A percentile compares a stretch with the other conserved stretches of the same genome.
phyloP scores from a whole-genome alignment of 1,140 invertebrate species.

The Bombus cullumanus region DNA sequence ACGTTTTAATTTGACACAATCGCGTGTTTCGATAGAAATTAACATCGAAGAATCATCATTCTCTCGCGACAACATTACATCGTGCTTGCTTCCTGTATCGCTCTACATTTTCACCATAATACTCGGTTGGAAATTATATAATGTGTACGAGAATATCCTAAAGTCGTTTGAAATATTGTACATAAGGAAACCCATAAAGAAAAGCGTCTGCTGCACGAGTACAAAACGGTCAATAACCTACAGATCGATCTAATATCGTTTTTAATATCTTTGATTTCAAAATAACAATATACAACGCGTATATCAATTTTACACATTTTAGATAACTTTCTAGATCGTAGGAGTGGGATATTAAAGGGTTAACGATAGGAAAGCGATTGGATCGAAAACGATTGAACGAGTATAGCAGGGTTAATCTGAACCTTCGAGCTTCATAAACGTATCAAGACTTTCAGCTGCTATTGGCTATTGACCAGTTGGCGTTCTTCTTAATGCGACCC shows the following conservation, averaged over 20 bases:
- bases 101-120: no score
- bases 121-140: no score
- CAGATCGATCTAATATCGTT: neutral
- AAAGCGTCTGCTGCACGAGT: neutral
- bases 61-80: no score
- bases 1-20: no score
- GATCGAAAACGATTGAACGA: neutral
- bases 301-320: neutral
- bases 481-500: neutral
- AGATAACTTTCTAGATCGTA: neutral
- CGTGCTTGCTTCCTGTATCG: no score
- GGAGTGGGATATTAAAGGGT: neutral
- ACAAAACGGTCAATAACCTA: neutral
- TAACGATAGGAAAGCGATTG: neutral
- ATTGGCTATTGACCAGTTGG: neutral
- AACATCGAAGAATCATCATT: no score
- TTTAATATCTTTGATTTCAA: neutral
- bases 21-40: no score
- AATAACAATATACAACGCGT: neutral
- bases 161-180: neutral
- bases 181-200: no score
- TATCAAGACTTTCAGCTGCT: neutral
- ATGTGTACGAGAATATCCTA: neutral
- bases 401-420: neutral
- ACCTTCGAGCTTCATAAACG: neutral